phyloP scores from a whole-genome alignment of 2,113 vertebrate genomes.

The Tychaedon coryphoeus region DNA sequence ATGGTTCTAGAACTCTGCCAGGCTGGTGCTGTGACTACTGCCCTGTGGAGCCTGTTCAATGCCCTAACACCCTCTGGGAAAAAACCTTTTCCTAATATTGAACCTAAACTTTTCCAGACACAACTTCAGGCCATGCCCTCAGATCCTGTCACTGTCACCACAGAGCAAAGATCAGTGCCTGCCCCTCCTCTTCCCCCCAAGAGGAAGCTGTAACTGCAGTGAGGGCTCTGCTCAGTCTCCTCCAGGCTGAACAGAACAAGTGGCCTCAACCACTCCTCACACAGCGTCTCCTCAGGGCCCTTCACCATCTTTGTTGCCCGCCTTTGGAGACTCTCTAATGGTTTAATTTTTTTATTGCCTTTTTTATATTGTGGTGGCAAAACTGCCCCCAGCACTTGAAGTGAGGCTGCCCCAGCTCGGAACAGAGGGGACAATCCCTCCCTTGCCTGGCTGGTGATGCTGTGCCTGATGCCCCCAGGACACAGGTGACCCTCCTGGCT shows the following conservation, averaged over 20 bases:
- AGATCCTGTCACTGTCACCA: not conserved
- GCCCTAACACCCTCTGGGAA: not conserved
- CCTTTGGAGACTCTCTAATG: too few relatives aligned
- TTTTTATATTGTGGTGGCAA: not conserved
- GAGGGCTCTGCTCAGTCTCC: not conserved
- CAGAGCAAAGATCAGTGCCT: not conserved
- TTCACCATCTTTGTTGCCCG: accelerated
- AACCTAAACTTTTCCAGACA: accelerated
- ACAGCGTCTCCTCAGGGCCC: accelerated
- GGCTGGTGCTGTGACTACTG: not conserved
- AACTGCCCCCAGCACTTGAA: accelerated
- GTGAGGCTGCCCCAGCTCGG: accelerated
- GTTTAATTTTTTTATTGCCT: not conserved
- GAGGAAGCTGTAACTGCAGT: not conserved
- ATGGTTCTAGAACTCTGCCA: accelerated
- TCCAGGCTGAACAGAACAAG: not conserved
- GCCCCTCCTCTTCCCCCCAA: not conserved
- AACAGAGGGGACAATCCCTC: not conserved
- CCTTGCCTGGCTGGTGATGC: accelerated
- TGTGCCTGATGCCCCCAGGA: not conserved
- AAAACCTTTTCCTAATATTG: not conserved
- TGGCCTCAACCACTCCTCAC: not conserved
- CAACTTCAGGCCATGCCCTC: not conserved
- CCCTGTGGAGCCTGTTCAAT: not conserved
- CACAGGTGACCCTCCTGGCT: not conserved